Evolutionary conservation across 1,140 invertebrate genomes (phyloP), one percentile per base, ranked within the genome.

Genomic region (Orchestia grillus): DNA sequence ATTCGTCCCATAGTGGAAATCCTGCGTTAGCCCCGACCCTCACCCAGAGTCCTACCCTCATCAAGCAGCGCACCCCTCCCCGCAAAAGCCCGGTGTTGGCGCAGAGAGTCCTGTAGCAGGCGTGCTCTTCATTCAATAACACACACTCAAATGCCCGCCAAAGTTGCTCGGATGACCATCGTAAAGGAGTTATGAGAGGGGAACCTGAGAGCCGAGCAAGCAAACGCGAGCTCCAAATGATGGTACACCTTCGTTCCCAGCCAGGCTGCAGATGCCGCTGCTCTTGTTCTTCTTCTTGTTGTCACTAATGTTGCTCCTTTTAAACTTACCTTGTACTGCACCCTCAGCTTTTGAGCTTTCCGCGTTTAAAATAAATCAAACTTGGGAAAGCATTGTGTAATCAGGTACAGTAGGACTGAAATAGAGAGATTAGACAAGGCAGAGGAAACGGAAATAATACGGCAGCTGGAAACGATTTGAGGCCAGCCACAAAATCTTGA

Each of bases 71-170:
- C 88, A 90, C 8, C 43, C 88, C 88, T 90, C 88, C 88, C 88
- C 41, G 41, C 43, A 41, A 90, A 90, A 44, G n/a, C 88, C 88
- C 88, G 88, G 43, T 44, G 44, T 94, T 94, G 43, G 43, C 92
- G 44, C 92, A 44, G 8, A 94, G 41, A 45, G 43, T 47, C 92
- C 92, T 47, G 92, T 94, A 44, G 44, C 92, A n/a, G 92, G 92
- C 92, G 92, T 47, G 92, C 92, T 94, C 92, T 94, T 94, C 92
- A 94, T 94, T 94, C 92, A 94, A 94, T 94, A 94, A 94, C 92
- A 94, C 92, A 94, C 92, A 94, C 92, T 94, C 92, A 94, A 94
- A 94, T 94, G 92, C 92, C 44, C 92, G 92, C 92, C 92, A 94
- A 94, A 94, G 92, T 94, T 94, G 92, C 92, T 47, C 92, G 92